A percentile compares a stretch with the other conserved stretches of the same genome.
Conservation (phyloP, 1,140 invertebrate genomes). For the Papilio machaon region DNA sequence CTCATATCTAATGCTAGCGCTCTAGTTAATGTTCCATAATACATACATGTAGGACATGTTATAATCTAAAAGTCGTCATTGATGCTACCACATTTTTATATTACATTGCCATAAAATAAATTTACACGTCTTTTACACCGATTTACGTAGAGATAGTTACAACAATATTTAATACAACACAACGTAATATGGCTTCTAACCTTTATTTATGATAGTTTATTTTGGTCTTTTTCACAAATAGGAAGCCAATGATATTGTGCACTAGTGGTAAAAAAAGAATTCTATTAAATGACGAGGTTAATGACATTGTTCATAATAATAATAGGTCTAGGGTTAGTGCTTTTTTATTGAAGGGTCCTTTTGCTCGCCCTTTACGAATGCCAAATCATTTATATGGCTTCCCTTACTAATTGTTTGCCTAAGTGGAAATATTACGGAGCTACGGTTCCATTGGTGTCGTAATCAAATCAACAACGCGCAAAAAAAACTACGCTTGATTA, state of each 20-base stretch:
- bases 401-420: not conserved
- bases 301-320: conserved; percentile 6
- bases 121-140: not conserved
- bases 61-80: not conserved
- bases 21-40: not conserved
- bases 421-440: not conserved
- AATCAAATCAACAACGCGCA: not conserved
- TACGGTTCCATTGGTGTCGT: not conserved
- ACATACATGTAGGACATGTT: not conserved
- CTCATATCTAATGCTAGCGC: not conserved
- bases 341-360: not conserved
- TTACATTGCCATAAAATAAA: not conserved
- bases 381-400: not conserved
- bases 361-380: not conserved
- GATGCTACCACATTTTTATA: not conserved
- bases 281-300: conserved; percentile 1
- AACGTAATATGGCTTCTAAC: not conserved
- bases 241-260: not conserved
- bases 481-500: not conserved
- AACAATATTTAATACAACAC: not conserved
- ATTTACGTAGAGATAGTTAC: not conserved
- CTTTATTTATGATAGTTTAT: not conserved
- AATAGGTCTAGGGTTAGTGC: conserved; percentile 9
- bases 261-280: not conserved
- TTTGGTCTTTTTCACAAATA: not conserved